Percentiles rank a stretch among this genome's conserved stretches.
These are phyloP conservation scores for Nerophis lumbriciformis DNA, from an alignment of 2,113 vertebrate genomes.

Conservation along the genomic window DNA sequence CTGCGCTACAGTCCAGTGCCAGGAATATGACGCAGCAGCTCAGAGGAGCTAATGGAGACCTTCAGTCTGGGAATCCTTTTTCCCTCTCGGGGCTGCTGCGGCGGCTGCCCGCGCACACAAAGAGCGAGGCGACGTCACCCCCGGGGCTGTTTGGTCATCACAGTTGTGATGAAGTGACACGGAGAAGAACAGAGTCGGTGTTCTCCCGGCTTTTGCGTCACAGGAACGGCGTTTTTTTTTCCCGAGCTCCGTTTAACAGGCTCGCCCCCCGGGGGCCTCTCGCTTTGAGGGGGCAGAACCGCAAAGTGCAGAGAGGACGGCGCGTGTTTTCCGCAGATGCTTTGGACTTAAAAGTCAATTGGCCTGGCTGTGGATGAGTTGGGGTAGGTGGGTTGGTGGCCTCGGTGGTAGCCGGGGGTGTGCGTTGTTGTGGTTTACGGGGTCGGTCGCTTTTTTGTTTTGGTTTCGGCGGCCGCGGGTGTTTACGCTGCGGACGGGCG, in stretches of 20 bases:
- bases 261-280: conserved; percentile 44
- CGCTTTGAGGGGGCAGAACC: conserved; percentile 47
- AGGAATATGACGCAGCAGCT: too few species aligned
- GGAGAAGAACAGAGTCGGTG: conserved; percentile 53
- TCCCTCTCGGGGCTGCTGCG: conserved; percentile 23
- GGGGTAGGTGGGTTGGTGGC: too few species aligned
- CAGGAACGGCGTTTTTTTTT: conserved; percentile 33
- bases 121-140: conserved; percentile 23
- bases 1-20: too few species aligned
- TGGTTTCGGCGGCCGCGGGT: too few species aligned
- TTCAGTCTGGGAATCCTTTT: conserved; percentile 52
- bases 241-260: conserved; percentile 55
- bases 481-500: too few species aligned
- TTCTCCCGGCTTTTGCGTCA: conserved; percentile 59
- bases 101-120: conserved; percentile 26
- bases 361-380: too few species aligned
- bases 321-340: conserved; percentile 25
- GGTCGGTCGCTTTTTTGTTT: too few species aligned
- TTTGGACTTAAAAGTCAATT: conserved; percentile 1
- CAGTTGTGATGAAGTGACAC: conserved; percentile 38
- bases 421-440: too few species aligned
- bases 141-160: conserved; percentile 35
- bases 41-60: conserved; percentile 23
- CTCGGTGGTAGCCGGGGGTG: too few species aligned
- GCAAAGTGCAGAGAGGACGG: conserved; percentile 44